phyloP scores from a whole-genome alignment of 2,888 invertebrate species.

The Cyrtodaria siliqua region DNA sequence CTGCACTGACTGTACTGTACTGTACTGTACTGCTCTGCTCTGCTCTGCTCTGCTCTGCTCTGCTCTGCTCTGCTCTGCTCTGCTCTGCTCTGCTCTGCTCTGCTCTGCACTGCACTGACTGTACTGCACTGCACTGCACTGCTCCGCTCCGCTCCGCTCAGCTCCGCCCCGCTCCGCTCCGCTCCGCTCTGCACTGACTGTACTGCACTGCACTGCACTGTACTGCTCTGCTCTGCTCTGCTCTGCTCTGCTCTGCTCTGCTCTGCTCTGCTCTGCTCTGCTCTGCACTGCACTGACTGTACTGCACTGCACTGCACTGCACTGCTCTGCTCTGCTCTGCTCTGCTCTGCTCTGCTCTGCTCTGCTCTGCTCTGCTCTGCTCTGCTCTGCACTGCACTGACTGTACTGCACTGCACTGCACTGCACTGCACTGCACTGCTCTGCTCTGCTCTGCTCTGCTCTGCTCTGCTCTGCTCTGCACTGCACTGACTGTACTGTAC shows the following conservation, averaged over 20 bases:
- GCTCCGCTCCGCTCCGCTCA: background rate
- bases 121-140: no score
- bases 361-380: conserved; percentile 1
- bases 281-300: no score
- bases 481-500: no score
- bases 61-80: background rate
- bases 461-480: background rate
- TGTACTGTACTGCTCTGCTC: background rate
- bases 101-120: background rate
- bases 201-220: background rate
- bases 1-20: no score
- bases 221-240: background rate
- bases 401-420: no score
- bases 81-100: background rate
- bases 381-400: no score
- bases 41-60: background rate
- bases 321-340: background rate
- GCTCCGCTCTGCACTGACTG: background rate
- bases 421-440: no score
- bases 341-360: background rate
- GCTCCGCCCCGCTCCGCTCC: background rate
- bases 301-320: background rate
- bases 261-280: background rate
- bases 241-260: background rate
- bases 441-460: background rate